A percentile compares a stretch with the other conserved stretches of the same genome.
These are phyloP conservation scores for Aphelinus atriplicis DNA, from an alignment of 1,140 invertebrate species.

Conservation along the genomic window DNA sequence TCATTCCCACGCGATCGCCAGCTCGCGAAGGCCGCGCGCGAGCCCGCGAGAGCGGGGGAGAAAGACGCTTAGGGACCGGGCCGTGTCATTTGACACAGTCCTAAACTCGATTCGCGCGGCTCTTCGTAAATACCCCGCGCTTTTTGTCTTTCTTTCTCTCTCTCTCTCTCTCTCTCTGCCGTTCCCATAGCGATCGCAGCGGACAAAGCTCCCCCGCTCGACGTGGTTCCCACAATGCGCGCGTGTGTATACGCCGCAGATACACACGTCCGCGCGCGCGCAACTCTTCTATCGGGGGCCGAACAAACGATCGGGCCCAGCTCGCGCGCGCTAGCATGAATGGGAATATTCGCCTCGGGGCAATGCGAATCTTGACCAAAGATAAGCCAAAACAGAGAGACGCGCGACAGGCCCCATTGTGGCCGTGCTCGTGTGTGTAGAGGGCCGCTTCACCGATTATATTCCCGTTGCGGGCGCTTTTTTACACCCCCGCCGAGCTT, in stretches of 20 bases:
- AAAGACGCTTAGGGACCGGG: background rate
- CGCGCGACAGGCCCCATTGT: constrained; percentile 10
- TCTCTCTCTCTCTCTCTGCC: constrained; percentile 31
- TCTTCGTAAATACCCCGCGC: constrained; percentile 32
- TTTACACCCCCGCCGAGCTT: background rate
- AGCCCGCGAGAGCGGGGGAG: background rate
- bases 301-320: background rate
- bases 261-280: background rate
- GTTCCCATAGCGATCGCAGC: constrained; percentile 43
- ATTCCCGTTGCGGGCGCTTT: constrained; percentile 20
- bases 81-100: constrained; percentile 63
- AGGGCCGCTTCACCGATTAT: background rate
- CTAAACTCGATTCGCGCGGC: constrained; percentile 60
- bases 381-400: constrained; percentile 51
- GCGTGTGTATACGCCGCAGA: background rate
- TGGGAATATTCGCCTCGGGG: constrained; percentile 24
- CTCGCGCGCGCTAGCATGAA: constrained; percentile 6
- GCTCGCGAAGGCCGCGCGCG: constrained; percentile 32
- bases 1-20: constrained; percentile 58
- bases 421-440: too few species aligned
- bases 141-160: constrained; percentile 48
- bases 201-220: constrained; percentile 1
- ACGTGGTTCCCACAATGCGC: constrained; percentile 42
- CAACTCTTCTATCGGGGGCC: constrained; percentile 13
- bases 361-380: constrained; percentile 55